A percentile compares a stretch with the other conserved stretches of the same genome.
These are phyloP conservation scores for Montipora efflorescens DNA, from an alignment of 64 coral and sea anemone species.

Conservation along the genomic window DNA sequence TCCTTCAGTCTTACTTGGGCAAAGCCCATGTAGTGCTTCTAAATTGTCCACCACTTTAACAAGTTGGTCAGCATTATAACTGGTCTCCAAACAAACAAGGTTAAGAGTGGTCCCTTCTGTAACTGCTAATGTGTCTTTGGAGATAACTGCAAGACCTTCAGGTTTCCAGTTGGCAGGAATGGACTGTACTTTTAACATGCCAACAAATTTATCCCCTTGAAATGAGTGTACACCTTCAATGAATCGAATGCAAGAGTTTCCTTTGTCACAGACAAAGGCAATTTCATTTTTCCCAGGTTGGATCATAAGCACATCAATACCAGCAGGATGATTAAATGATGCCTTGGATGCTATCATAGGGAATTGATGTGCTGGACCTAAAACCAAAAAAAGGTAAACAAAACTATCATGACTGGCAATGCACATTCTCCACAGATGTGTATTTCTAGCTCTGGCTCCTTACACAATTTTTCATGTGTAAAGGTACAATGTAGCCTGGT, in stretches of 20 bases:
- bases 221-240: constrained; percentile 69
- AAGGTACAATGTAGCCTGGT: not conserved
- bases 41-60: constrained; percentile 28
- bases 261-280: constrained; percentile 82
- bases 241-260: constrained; percentile 70
- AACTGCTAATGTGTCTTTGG: constrained; percentile 18
- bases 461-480: not conserved
- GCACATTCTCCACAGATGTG: not conserved
- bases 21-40: constrained; percentile 37
- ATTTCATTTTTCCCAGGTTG: constrained; percentile 69
- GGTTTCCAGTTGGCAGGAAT: constrained; percentile 47
- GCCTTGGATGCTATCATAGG: constrained; percentile 59
- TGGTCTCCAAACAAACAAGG: constrained; percentile 11
- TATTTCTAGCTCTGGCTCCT: not conserved
- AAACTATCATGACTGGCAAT: not conserved
- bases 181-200: constrained; percentile 15
- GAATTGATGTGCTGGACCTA: constrained; percentile 46
- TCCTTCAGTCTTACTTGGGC: not conserved
- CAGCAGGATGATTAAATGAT: constrained; percentile 62
- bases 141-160: constrained; percentile 57
- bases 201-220: constrained; percentile 56
- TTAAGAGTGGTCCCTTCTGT: constrained; percentile 28
- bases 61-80: constrained; percentile 31
- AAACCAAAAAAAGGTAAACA: not conserved
- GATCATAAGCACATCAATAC: constrained; percentile 63